phyloP scores from a whole-genome alignment of 2,888 invertebrate species.

The Subacronicta megacephala region DNA sequence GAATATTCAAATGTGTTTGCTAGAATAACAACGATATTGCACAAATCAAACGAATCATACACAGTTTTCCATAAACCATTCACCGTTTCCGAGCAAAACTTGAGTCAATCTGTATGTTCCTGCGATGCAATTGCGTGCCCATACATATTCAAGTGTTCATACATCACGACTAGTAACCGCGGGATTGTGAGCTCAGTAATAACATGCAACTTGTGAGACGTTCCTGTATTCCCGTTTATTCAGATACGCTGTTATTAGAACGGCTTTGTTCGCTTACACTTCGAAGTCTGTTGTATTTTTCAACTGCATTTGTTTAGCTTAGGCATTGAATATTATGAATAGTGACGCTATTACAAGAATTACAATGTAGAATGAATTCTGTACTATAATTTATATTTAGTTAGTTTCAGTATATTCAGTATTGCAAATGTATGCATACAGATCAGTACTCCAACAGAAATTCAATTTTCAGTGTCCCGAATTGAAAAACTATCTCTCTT shows the following conservation, averaged over 20 bases:
- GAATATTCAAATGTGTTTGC: constrained; percentile 35
- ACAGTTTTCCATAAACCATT: constrained; percentile 53
- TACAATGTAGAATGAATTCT: too few species aligned
- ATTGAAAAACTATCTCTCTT: constrained; percentile 34
- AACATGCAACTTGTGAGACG: constrained; percentile 61
- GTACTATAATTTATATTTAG: too few species aligned
- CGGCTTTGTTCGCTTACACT: constrained; percentile 47
- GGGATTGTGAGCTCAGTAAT: constrained; percentile 62
- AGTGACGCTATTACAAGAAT: not conserved
- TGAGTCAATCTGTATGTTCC: constrained; percentile 55
- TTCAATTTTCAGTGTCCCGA: constrained; percentile 37
- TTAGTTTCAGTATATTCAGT: constrained; percentile 16
- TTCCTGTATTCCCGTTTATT: constrained; percentile 55
- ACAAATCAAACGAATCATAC: constrained; percentile 41
- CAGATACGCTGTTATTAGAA: constrained; percentile 55
- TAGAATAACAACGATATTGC: constrained; percentile 49
- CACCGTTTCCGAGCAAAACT: constrained; percentile 46
- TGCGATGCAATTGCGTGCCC: constrained; percentile 61
- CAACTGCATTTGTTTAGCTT: not conserved
- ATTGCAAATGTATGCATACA: constrained; percentile 32
- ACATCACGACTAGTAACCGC: constrained; percentile 62
- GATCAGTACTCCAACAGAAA: constrained; percentile 38
- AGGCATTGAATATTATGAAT: not conserved
- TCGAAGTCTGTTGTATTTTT: constrained; percentile 9
- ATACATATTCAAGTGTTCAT: constrained; percentile 69